phyloP scores from a whole-genome alignment of 2,888 invertebrate genomes.

The Limnephilus rhombicus region DNA sequence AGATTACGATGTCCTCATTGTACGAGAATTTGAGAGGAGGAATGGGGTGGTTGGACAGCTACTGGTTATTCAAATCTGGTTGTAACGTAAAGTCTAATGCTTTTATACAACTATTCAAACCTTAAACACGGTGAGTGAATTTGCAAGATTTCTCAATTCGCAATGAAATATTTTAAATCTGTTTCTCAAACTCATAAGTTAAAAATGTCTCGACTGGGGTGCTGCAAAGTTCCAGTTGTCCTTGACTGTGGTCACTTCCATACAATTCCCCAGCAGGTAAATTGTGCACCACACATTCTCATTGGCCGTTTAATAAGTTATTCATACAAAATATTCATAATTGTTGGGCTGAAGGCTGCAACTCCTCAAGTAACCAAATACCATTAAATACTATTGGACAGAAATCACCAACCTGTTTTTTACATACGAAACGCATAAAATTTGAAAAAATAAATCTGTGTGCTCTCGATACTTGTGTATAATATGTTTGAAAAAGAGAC shows the following conservation, averaged over 20 bases:
- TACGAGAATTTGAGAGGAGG: no score
- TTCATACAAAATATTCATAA: constrained; percentile 32
- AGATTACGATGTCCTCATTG: no score
- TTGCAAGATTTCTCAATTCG: no score
- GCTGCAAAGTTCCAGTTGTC: not conserved
- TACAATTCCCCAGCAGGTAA: not conserved
- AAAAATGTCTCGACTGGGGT: not conserved
- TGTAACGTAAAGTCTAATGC: not conserved
- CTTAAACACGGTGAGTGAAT: no score
- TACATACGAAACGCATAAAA: not conserved
- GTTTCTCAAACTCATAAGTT: not conserved
- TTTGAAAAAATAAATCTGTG: not conserved
- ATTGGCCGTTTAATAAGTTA: constrained; percentile 4
- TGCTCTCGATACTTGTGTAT: not conserved
- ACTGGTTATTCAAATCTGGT: not conserved
- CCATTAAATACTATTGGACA: not conserved
- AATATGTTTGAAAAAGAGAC: no score
- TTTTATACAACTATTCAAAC: not conserved
- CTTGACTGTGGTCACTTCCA: not conserved
- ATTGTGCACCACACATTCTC: not conserved
- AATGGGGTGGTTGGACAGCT: not conserved
- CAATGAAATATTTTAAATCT: no score
- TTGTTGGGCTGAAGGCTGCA: not conserved
- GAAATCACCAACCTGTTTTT: not conserved
- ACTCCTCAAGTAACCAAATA: not conserved